Evolutionary conservation across 2,113 vertebrate genomes (phyloP), one percentile per base, ranked within the genome.

Genomic region (Collichthys lucidus): DNA sequence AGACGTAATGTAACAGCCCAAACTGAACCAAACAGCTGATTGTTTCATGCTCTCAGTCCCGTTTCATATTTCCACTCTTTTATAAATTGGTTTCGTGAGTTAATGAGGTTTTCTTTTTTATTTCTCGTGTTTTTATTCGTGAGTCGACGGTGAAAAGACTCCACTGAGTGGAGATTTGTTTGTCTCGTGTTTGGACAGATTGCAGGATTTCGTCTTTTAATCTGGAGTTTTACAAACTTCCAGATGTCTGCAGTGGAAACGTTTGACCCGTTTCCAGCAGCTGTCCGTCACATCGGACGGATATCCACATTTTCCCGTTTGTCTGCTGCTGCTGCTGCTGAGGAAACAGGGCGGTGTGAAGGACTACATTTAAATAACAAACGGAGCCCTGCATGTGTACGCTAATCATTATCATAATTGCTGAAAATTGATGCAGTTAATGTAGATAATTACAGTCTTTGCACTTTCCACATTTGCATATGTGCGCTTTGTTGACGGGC

Each of bases 401-500:
- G 60, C 53, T 85, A 71, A 82, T 85, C 17, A 64, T 77, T 53
- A 62, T 40, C 61, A 65, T 85, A 89, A 85, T 89, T 82, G 17
- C 61, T 78, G 61, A 53, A 80, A 79, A 70, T 64, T 55, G 67
- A 79, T 67, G 78, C 81, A 19, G 62, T 80, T 80, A 85, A 87
- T 83, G 80, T 52, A 26, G 76, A 77, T 87, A 85, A 87, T 89
- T 74, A 77, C 52, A 77, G 82, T 64, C 64, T 85, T 70, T 76
- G 62, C 66, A 65, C 74, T 69, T 31, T 59, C 14, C 31, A 11
- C 60, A 76, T 78, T 78, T 85, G 68, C 87, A 75, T 60, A 11
- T 80, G 68, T 76, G 70, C 73, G 70, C 77, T 82, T 76, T 70
- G 74, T 81, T 81, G 82, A 75, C 22, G 1, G 53, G 74, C 72